Base-by-base conservation (phyloP, 2,797 vertebrate species). In the Trichosurus vulpecula region DNA sequence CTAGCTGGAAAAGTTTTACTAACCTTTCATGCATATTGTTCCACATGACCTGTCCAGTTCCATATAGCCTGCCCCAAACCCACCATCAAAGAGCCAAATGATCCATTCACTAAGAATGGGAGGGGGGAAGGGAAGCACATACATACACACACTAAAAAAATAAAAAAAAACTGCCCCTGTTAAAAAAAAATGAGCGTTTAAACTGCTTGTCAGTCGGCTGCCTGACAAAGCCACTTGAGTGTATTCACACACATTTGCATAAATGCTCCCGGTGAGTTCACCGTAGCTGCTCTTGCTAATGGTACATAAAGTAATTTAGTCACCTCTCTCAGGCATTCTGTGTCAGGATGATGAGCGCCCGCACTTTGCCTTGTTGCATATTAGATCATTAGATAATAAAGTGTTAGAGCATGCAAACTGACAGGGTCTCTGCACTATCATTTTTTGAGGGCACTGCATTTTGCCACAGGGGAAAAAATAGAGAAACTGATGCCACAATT, bases 311-410 rank as follows among this genome's bases (percentile, higher is more conserved):
- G 98, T 98, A 98, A 99, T 99, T 99, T 98, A 99, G 98, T 99
- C 98, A 98, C 98, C 99, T 99, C 98, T 98, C 98, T 98, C 97
- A 98, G 90, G 98, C 98, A 98, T 98, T 98, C 98, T 98, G 95
- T 99, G 98, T 99, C 99, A 99, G 98, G 96, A 98, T 98, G 98
- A 98, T 98, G 98, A 98, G 98, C 98, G 96, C 98, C 97, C 95
- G 98, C 98, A 98, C 98, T 98, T 98, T 98, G 98, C 98, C 98
- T 99, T 98, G 98, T 98, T 99, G 98, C 98, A 98, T 98, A 99
- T 99, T 99, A 99, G 98, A 99, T 99, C 98, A 99, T 99, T 99
- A 98, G 98, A 99, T 99, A 99, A 99, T 99, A 99, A 99, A 99
- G 98, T 98, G 98, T 98, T 98, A 98, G 98, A 96, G 92, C 98